Evolutionary conservation across 2,113 vertebrate genomes (phyloP), one percentile per base, ranked within the genome.

Genomic region (Daphoenositta chrysoptera): DNA sequence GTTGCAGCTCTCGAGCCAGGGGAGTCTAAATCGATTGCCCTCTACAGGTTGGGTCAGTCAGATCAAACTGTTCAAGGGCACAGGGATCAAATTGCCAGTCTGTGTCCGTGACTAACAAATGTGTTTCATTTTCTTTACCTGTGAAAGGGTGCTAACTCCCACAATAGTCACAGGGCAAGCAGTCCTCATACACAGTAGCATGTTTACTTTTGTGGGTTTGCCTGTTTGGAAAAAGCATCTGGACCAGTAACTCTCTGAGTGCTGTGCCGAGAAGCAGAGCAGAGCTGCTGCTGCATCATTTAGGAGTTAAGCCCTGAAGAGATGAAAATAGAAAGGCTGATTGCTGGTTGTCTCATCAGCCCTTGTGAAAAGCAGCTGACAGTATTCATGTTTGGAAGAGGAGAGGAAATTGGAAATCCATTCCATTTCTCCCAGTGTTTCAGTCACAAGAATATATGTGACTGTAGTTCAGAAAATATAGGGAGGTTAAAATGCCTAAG

Each of bases 271-370:
- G 70, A 89, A 89, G 53, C 61, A 79, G 47, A 91, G 53, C 17
- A 61, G 64, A 77, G 44, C 58, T 83, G 50, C 60, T 92, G 50
- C 64, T 64, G 61, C 65, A 39, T 44, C 70, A n/a, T 45, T 71
- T 71, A 89, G 88, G 93, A 93, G 87, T 95, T 96, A 94, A 94
- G 64, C 71, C 68, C 79, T 20, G 15, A 86, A 57, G 85, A 92
- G 96, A 94, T 82, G 83, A 95, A 96, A 97, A 96, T 92, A 97
- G 96, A 95, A 90, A 94, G 48, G 60, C 77, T 96, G 93, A 96
- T 93, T 97, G 72, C 93, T 65, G 76, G 90, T 90, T 97, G 92
- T 93, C 92, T 97, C 94, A 94, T 95, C 93, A 97, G 60, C 76
- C 65, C 88, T 83, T 93, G 76, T 96, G 94, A 96, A 94, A 90